Evolutionary conservation across 2,113 vertebrate species (phyloP).

Genomic region (Illadopsis cleaveri): DNA sequence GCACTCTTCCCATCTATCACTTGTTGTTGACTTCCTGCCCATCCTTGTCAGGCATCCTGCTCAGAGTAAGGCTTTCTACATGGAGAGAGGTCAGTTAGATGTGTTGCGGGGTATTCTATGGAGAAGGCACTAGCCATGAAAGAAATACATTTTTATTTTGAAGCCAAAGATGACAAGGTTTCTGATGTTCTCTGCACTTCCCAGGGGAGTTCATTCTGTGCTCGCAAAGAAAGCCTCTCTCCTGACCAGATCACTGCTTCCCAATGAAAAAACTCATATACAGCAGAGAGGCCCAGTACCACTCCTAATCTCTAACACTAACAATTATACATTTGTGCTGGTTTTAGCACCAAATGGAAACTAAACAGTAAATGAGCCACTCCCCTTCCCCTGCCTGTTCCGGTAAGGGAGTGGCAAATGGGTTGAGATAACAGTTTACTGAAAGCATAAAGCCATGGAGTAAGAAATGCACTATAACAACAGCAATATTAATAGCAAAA

Average conservation of each 20-base stretch:
- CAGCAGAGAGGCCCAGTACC: background rate
- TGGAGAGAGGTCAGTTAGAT: background rate
- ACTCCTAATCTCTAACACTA: background rate
- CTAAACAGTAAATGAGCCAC: background rate
- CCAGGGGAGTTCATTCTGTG: background rate
- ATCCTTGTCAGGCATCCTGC: background rate
- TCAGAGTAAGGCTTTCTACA: background rate
- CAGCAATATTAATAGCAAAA: background rate
- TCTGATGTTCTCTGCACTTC: background rate
- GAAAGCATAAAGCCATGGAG: background rate
- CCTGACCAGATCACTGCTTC: background rate
- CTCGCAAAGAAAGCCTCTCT: background rate
- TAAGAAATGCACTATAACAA: background rate
- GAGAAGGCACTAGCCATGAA: background rate
- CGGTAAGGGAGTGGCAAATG: accelerated
- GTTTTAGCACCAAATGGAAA: background rate
- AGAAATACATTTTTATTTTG: background rate
- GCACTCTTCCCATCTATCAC: background rate
- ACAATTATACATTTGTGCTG: background rate
- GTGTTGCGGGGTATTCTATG: background rate
- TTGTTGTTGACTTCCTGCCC: background rate
- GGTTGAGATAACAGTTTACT: background rate
- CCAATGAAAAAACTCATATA: background rate
- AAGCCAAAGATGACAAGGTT: background rate
- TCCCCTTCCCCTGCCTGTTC: background rate